phyloP scores from a whole-genome alignment of 2,888 invertebrate species.

The Hemicrepidius hirtus region DNA sequence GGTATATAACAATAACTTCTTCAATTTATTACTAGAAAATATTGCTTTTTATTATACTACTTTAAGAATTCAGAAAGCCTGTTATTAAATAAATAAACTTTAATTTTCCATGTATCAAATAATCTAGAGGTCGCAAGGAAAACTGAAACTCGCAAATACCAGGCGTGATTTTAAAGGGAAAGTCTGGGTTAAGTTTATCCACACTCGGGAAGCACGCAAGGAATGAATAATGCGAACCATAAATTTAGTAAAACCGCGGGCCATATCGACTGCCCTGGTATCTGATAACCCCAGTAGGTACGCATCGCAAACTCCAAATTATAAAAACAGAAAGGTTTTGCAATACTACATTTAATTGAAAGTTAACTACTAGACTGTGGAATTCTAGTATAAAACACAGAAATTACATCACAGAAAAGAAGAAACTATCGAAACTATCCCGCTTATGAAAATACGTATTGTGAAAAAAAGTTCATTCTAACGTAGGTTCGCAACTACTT shows the following conservation, averaged over 20 bases:
- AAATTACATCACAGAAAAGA: too few relatives aligned
- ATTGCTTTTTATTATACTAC: too few relatives aligned
- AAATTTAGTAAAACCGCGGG: constrained; percentile 44
- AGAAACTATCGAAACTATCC: too few relatives aligned
- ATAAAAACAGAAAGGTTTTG: constrained; percentile 26
- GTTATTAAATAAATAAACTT: neutral
- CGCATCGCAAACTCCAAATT: constrained; percentile 35
- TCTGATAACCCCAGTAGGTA: constrained; percentile 37
- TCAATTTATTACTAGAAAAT: too few relatives aligned
- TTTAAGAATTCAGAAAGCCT: too few relatives aligned
- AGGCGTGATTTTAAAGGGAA: constrained; percentile 41
- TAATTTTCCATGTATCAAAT: constrained; percentile 17
- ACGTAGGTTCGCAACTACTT: too few relatives aligned
- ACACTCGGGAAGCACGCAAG: constrained; percentile 48
- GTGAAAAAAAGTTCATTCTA: too few relatives aligned
- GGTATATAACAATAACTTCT: too few relatives aligned
- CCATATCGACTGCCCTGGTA: constrained; percentile 43
- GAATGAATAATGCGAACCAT: constrained; percentile 51
- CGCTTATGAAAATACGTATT: too few relatives aligned
- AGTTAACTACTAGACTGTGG: neutral
- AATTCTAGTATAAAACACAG: too few relatives aligned
- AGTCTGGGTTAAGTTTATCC: constrained; percentile 37
- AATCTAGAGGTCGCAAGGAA: constrained; percentile 13
- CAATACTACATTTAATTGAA: constrained; percentile 28
- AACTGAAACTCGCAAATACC: constrained; percentile 24